A percentile compares a stretch with the other conserved stretches of the same genome.
These are phyloP conservation scores for Drosophila insularis DNA, from an alignment of 1,140 invertebrate genomes.

Conservation along the genomic window DNA sequence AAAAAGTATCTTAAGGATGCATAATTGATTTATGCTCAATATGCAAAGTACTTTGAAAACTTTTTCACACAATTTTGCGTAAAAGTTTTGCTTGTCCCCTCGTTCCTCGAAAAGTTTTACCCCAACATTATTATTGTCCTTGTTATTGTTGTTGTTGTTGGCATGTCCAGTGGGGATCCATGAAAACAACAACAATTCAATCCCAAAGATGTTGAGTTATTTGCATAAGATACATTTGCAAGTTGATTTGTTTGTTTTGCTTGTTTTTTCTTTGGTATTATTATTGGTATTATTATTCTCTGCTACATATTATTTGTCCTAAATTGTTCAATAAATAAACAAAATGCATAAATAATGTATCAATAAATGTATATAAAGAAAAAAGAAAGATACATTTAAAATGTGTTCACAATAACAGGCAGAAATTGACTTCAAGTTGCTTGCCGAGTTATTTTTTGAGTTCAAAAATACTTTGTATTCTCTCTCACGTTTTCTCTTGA, in stretches of 20 bases:
- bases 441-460: background rate
- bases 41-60: constrained; percentile 46
- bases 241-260: constrained; percentile 2
- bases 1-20: constrained; percentile 60
- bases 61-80: constrained; percentile 50
- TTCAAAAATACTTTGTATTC: background rate
- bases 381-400: background rate
- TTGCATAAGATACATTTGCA: constrained; percentile 11
- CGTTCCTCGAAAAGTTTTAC: constrained; percentile 1
- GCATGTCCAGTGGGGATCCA: constrained; percentile 5
- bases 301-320: constrained; percentile 3
- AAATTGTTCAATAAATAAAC: constrained; percentile 9
- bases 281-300: too few species aligned
- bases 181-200: background rate
- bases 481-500: background rate
- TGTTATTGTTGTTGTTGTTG: constrained; percentile 1
- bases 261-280: too few species aligned
- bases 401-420: background rate
- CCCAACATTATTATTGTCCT: background rate
- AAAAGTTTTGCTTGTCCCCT: constrained; percentile 46
- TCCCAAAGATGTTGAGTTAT: constrained; percentile 3
- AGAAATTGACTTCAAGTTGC: background rate
- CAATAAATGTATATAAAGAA: background rate
- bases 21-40: constrained; percentile 75
- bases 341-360: constrained; percentile 8